Conservation (phyloP, 2,113 vertebrate species). For the Agelaius tricolor region DNA sequence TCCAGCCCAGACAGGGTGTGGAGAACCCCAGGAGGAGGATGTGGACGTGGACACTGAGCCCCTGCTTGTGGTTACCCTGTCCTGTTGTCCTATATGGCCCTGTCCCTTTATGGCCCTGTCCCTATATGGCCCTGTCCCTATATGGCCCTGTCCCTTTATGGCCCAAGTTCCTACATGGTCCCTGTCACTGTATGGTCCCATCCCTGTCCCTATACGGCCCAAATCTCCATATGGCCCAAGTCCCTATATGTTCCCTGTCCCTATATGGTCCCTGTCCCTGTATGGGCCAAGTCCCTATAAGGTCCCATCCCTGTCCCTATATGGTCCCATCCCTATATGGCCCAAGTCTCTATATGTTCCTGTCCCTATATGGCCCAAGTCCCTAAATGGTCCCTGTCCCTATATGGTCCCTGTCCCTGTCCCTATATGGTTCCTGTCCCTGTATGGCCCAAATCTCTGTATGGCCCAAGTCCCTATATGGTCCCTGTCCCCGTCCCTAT, state of each 20-base stretch:
- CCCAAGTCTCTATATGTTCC: no score
- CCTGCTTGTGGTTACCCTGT: rapidly evolving
- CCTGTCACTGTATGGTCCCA: no score
- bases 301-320: no score
- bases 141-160: neutral
- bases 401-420: no score
- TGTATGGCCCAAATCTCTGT: no score
- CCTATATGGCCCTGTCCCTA: neutral
- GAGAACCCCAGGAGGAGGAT: neutral
- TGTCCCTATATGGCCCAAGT: neutral
- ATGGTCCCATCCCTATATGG: neutral
- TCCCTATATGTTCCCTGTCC: no score
- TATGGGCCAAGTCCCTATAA: no score
- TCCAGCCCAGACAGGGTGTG: neutral
- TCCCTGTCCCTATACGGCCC: no score
- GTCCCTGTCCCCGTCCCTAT: neutral
- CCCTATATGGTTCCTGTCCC: no score
- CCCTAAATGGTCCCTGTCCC: neutral
- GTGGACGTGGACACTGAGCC: rapidly evolving
- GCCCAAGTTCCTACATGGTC: rapidly evolving
- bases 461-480: neutral
- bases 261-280: rapidly evolving
- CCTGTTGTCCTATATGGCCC: rapidly evolving
- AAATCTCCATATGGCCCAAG: no score
- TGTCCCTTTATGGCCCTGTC: no score